Conservation (phyloP, 2,113 vertebrate species). For the Leucopsar rothschildi region DNA sequence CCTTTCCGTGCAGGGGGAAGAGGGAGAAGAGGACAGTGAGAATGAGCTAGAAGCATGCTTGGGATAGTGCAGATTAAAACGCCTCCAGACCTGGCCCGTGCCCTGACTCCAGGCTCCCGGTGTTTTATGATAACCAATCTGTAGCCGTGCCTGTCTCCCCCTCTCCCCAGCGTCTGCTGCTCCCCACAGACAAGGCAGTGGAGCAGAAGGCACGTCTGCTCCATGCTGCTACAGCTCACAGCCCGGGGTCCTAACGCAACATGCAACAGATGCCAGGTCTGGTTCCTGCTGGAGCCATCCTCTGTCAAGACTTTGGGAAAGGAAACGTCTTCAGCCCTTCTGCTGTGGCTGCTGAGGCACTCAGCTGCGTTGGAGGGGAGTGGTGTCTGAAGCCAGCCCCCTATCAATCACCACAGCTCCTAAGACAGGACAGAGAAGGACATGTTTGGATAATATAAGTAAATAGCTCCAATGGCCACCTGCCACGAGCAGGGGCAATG, state of each 20-base stretch:
- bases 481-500: neutral
- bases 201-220: slow-evolving; percentile 42
- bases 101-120: neutral
- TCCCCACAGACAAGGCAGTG: neutral
- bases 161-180: slow-evolving; percentile 1
- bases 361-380: neutral
- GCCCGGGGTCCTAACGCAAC: neutral
- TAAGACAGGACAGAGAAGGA: neutral
- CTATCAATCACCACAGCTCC: neutral
- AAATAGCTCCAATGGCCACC: neutral
- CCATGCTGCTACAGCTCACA: slow-evolving; percentile 34
- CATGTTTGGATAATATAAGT: neutral
- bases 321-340: neutral
- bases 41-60: neutral
- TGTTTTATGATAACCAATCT: neutral
- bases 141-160: neutral
- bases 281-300: slow-evolving; percentile 4
- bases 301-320: neutral
- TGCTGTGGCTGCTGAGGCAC: fast-evolving
- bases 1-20: neutral
- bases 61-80: neutral
- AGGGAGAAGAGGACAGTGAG: neutral
- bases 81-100: neutral
- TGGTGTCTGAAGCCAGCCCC: neutral
- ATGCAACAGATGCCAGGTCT: slow-evolving; percentile 34